Base-by-base conservation (phyloP, 1,140 invertebrate species). In the Panonychus citri region DNA sequence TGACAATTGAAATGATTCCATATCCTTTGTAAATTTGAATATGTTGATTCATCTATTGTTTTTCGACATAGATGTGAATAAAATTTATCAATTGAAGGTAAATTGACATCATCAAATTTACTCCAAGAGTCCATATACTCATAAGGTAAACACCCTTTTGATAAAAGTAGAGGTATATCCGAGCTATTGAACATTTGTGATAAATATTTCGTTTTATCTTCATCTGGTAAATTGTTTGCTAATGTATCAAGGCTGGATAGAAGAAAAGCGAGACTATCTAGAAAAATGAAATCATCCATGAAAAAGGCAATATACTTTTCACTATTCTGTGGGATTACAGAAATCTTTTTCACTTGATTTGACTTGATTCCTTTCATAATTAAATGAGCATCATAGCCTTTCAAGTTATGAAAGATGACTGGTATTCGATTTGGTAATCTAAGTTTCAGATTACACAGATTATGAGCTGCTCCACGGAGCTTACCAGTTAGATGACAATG, bases 1-100 rank as follows among this genome's bases (percentile, higher is more conserved):
- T 63, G 49, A 54, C 66, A 62, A 25, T 67, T 63, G 49, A 66
- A 66, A 13, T 40, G 48, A 21, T 62, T 57, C 60, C 57, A 67
- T 12, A 67, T 57, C 1, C 30, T 57, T 56, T 61, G 15, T 0
- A 39, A 17, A 4, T 17, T 43, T 4, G 5, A 4, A 43, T 43
- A 43, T 7, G 15, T 17, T 17, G 5, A 4, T n/a, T 43, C 5
- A 43, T 43, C 40, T 4, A 43, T 21, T 7, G 40, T n/a, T 21
- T 43, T 43, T 17, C 3, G 4, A 7, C 3, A n/a, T 21, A 43
- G 17, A n/a, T 43, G 3, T 43, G 40, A 43, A 21, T 43, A 43
- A 21, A 43, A 43, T 43, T 43, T 43, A 43, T 43, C 40, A n/a
- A n/a, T 17, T 4, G 40, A 43, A 1, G 67, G 61, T 34, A 64